These are phyloP conservation scores for Zootermopsis nevadensis DNA, from an alignment of 2,888 invertebrate genomes.

Conservation along the genomic window DNA sequence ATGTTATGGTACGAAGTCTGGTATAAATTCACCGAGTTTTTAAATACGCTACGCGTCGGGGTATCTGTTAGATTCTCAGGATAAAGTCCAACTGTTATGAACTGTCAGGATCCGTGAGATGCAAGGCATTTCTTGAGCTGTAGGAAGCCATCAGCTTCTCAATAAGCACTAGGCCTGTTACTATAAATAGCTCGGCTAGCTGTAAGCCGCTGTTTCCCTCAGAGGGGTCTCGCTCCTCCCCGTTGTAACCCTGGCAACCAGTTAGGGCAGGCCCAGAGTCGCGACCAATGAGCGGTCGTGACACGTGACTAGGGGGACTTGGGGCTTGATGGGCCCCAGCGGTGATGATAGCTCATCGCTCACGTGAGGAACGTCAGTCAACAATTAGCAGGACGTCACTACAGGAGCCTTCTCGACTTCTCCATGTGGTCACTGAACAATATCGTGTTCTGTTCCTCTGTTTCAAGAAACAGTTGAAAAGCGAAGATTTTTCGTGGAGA, in stretches of 20 bases:
- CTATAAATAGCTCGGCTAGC: too few species aligned
- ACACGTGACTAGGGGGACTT: background rate
- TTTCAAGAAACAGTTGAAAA: background rate
- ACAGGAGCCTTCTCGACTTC: background rate
- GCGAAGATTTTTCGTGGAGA: too few species aligned
- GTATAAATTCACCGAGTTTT: too few species aligned
- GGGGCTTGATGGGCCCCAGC: background rate
- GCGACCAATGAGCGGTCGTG: conserved; percentile 8
- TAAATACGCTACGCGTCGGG: too few species aligned
- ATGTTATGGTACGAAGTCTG: too few species aligned
- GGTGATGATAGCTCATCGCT: conserved; percentile 3
- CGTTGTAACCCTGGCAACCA: background rate
- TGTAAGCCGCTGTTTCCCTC: background rate
- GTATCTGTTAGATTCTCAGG: too few species aligned
- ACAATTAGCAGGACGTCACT: background rate
- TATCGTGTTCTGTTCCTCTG: background rate
- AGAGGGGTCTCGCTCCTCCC: background rate
- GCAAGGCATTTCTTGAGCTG: too few species aligned
- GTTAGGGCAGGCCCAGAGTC: background rate
- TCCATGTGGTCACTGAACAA: background rate
- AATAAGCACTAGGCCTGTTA: too few species aligned
- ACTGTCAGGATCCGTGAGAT: too few species aligned
- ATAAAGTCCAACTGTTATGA: too few species aligned
- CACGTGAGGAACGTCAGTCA: background rate
- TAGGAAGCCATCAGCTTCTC: too few species aligned